Percentiles rank a stretch among this genome's conserved stretches.
Evolutionary conservation across 2,797 vertebrate species (phyloP).

Genomic region (Onychomys torridus): DNA sequence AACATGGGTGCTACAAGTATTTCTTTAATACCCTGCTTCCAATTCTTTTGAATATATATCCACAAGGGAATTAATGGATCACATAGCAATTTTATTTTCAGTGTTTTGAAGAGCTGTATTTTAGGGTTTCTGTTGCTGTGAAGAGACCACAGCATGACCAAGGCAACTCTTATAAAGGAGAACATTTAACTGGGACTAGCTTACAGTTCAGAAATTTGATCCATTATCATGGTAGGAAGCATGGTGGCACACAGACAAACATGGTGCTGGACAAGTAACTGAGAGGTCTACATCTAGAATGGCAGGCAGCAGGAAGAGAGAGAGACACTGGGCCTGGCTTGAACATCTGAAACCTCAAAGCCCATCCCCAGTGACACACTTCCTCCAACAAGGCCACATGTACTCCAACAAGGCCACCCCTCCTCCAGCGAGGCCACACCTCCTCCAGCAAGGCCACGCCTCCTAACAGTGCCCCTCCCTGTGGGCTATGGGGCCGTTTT

Average conservation of each 20-base stretch:
- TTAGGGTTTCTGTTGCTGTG: background rate
- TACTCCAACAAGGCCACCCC: too few relatives aligned
- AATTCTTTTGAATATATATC: background rate
- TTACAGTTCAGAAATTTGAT: background rate
- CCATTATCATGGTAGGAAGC: background rate
- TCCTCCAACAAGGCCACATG: background rate
- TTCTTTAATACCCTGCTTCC: background rate
- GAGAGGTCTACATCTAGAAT: background rate
- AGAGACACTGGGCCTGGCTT: background rate
- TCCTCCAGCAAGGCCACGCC: too few relatives aligned
- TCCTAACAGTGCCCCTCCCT: background rate
- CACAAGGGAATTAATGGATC: background rate
- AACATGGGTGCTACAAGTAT: background rate
- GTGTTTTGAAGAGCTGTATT: background rate
- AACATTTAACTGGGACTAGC: background rate
- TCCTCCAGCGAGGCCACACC: background rate
- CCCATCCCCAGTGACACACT: background rate
- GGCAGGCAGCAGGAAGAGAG: background rate
- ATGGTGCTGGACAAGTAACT: background rate
- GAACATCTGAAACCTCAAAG: background rate
- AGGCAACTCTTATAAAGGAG: background rate
- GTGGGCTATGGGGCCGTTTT: background rate
- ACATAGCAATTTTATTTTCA: background rate
- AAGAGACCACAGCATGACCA: background rate
- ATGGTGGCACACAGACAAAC: background rate